Base-by-base conservation (phyloP, 1,140 invertebrate species). In the Megathymus violae region DNA sequence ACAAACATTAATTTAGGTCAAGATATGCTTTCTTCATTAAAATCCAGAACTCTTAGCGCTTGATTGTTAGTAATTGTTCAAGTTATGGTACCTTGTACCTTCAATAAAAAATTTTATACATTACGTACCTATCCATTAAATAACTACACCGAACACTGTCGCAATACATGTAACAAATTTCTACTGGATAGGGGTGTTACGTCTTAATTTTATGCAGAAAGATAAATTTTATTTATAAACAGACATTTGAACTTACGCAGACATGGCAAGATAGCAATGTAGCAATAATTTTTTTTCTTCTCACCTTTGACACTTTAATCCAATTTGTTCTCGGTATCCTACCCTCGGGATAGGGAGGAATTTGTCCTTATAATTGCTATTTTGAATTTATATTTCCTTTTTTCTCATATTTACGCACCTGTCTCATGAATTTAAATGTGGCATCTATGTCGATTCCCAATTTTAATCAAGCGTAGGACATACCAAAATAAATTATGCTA, bases 241-340 rank as follows among this genome's bases (percentile, higher is more conserved):
- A 65, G 67, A 60, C 62, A 22, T 50, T 62, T 82, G 78, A 87
- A 67, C 65, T 62, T 80, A 46, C 58, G 64, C 86, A 89, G 88
- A 85, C 79, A 69, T 76, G 56, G 71, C 69, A 70, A 63, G 14
- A 73, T 76, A 84, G 85, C 74, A 80, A 81, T 83, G 69, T 16
- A 58, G 40, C 34, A 44, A 46, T 34, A 58, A 58, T 52, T 88
- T 87, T 87, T 87, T 87, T 89, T 89, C 89, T 87, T 91, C 84
- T 87, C 81, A 91, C 82, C 88, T 91, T 89, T 91, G 88, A 91
- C 85, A 89, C 71, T 91, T 91, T 89, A 89, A 91, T 91, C 85
- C 84, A 91, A 89, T 91, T 91, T 88, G 81, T 88, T 89, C 82
- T 74, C 78, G 82, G 76, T 85, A 88, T 82, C 62, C 65, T 64